Base-by-base conservation (phyloP, 2,888 invertebrate genomes). In the Byasa hedistus region DNA sequence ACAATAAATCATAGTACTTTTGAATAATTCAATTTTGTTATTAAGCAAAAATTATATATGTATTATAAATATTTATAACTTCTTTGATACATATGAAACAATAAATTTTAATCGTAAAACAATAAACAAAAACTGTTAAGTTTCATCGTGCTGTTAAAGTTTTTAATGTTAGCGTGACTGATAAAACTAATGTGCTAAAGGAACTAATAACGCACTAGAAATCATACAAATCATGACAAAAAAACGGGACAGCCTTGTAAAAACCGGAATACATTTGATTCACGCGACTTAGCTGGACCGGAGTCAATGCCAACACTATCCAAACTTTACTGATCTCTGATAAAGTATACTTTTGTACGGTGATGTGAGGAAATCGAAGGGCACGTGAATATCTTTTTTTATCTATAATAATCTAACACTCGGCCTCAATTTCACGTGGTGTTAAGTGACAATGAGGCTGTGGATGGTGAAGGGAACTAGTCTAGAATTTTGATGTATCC, bases 221-320 rank as follows among this genome's bases (percentile, higher is more conserved):
- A 65, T 65, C 65, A 58, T 64, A 61, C 52, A 57, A 57, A 64
- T 57, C 52, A 57, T 57, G 21, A 61, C 57, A 66, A 66, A 61
- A 65, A 58, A 66, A 39, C 57, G 61, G 66, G 75, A 73, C 73
- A 78, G 73, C 81, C 82, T 82, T 81, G 79, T 75, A 70, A 57
- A 75, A 83, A 83, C 85, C 79, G 80, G 83, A 57, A 66, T 61
- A 66, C 57, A 52, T 66, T 66, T 61, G 66, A 66, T 54, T 52
- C 52, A 52, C 61, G 27, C 27, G 52, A 54, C 39, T 57, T 27
- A 55, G 57, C 22, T 48, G n/a, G 12, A 65, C 59, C 52, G 51
- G 24, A 36, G 21, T 24, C 24, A 22, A 60, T 57, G 27, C 44
- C 10, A 54, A 54, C 48, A 8, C 4, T 32, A 60, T 48, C 23